These are phyloP conservation scores for Drosophila austrosaltans DNA, from an alignment of 2,888 invertebrate species.

Conservation along the genomic window DNA sequence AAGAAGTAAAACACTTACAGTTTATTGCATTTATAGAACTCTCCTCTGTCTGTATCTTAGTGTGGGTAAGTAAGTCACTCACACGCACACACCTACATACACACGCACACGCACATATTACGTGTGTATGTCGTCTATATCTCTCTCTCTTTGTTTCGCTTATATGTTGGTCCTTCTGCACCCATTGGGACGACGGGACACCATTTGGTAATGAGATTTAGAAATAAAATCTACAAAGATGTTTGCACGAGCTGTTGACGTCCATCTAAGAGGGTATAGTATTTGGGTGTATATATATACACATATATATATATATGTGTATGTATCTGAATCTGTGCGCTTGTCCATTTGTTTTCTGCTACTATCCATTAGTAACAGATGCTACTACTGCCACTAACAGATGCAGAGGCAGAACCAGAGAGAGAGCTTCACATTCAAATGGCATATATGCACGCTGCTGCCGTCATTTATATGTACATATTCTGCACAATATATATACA, in stretches of 20 bases:
- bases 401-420: slow-evolving; percentile 34
- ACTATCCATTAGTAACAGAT: slow-evolving; percentile 76
- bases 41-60: slow-evolving; percentile 31
- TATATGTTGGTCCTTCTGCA: slow-evolving; percentile 30
- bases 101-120: slow-evolving; percentile 12
- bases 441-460: slow-evolving; percentile 64
- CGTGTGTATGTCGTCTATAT: slow-evolving; percentile 18
- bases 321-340: slow-evolving; percentile 54
- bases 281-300: slow-evolving; percentile 27
- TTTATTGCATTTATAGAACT: slow-evolving; percentile 71
- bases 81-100: slow-evolving; percentile 35
- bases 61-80: slow-evolving; percentile 48
- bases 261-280: slow-evolving; percentile 29
- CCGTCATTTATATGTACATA: slow-evolving; percentile 60
- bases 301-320: slow-evolving; percentile 17
- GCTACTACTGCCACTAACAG: slow-evolving; percentile 70
- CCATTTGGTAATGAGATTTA: slow-evolving; percentile 79
- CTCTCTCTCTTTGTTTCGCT: slow-evolving; percentile 1
- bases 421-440: slow-evolving; percentile 66
- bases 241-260: slow-evolving; percentile 76
- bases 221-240: slow-evolving; percentile 79
- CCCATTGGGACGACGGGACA: slow-evolving; percentile 76
- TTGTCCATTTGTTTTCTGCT: slow-evolving; percentile 80
- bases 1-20: slow-evolving; percentile 69
- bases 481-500: slow-evolving; percentile 41